phyloP scores from a whole-genome alignment of 1,140 invertebrate species.

The Pachyrhynchus sulphureomaculatus region DNA sequence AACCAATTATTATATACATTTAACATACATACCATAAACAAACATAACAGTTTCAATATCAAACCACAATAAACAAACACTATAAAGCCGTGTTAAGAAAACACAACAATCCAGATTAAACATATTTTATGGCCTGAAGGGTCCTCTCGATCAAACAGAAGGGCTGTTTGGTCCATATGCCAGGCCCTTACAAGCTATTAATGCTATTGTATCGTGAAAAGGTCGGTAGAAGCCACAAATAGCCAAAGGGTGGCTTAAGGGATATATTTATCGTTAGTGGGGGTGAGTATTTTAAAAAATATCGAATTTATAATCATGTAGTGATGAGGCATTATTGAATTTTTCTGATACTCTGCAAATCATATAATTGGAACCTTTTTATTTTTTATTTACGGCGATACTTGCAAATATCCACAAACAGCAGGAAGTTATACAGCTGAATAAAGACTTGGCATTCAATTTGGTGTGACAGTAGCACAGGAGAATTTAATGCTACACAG shows the following conservation, averaged over 20 bases:
- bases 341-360: no score
- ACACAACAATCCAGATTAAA: constrained; percentile 17
- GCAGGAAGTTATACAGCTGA: no score
- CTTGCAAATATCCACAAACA: no score
- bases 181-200: constrained; percentile 24
- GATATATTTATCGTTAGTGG: constrained; percentile 8
- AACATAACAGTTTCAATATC: constrained; percentile 19
- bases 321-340: no score
- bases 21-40: no score
- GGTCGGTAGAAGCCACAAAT: constrained; percentile 22
- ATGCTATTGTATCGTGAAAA: constrained; percentile 21
- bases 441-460: no score
- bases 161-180: constrained; percentile 11
- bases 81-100: constrained; percentile 14
- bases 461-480: no score
- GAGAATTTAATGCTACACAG: no score
- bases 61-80: constrained; percentile 23
- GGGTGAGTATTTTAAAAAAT: neutral
- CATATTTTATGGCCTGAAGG: constrained; percentile 11
- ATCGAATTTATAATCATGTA: no score
- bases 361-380: no score
- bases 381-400: no score
- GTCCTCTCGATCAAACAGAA: constrained; percentile 8
- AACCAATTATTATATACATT: no score
- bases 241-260: constrained; percentile 22